Evolutionary conservation across 2,797 vertebrate species (phyloP).

Genomic region (Sylvia borin): DNA sequence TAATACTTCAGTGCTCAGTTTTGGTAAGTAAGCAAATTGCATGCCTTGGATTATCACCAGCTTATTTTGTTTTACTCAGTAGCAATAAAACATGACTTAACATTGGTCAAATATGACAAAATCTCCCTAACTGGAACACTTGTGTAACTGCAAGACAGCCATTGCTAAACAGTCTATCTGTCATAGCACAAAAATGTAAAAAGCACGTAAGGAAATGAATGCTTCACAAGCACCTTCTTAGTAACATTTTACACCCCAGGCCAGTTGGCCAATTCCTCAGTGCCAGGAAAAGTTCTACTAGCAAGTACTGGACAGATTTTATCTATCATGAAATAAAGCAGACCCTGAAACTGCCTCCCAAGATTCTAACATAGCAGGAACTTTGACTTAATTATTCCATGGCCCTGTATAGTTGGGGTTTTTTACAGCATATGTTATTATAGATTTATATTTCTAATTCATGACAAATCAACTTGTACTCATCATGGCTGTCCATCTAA

Average conservation of each 20-base stretch:
- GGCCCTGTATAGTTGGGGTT: accelerated
- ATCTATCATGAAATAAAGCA: not conserved
- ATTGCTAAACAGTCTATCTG: not conserved
- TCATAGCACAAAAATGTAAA: not conserved
- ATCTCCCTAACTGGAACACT: not conserved
- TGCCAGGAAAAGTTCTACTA: not conserved
- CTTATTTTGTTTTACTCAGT: not conserved
- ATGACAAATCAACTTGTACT: not conserved
- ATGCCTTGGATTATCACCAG: not conserved
- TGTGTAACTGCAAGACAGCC: not conserved
- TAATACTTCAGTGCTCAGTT: not conserved
- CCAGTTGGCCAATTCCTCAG: not conserved
- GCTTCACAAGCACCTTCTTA: not conserved
- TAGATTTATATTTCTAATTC: not conserved
- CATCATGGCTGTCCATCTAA: not conserved
- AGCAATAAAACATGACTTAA: not conserved
- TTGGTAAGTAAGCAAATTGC: not conserved
- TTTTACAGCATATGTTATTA: not conserved
- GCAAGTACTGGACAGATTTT: not conserved
- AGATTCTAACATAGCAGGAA: not conserved
- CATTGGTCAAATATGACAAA: not conserved
- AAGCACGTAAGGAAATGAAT: not conserved
- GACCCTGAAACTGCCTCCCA: not conserved
- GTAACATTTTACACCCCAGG: not conserved
- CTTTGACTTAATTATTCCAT: not conserved